These are phyloP conservation scores for Caenorhabditis japonica DNA, from an alignment of 2,888 invertebrate species.

Conservation along the genomic window DNA sequence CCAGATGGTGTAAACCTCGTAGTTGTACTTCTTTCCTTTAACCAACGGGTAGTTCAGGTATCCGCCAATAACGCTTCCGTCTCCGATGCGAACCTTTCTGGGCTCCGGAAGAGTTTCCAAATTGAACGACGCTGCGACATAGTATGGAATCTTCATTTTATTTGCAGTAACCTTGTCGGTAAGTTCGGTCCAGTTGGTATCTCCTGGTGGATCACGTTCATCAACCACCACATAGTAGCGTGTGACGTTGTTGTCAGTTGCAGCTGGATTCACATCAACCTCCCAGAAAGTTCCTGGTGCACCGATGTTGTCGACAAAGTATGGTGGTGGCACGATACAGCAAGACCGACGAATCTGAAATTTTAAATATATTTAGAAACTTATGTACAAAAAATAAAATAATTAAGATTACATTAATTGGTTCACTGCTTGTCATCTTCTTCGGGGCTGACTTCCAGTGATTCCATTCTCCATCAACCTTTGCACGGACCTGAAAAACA, in stretches of 20 bases:
- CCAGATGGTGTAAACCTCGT: conserved; percentile 76
- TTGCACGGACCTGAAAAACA: conserved; percentile 72
- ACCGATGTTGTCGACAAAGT: conserved; percentile 75
- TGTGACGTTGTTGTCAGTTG: conserved; percentile 75
- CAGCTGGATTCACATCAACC: conserved; percentile 73
- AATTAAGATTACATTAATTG: conserved; percentile 59
- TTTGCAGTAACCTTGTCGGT: conserved; percentile 77
- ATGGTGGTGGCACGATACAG: conserved; percentile 77
- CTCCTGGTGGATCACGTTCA: conserved; percentile 76
- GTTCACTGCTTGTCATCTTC: conserved; percentile 67
- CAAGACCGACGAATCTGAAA: conserved; percentile 65
- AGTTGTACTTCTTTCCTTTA: conserved; percentile 77
- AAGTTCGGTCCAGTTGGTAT: conserved; percentile 76
- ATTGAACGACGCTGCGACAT: conserved; percentile 77
- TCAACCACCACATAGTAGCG: conserved; percentile 77
- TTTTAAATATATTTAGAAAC: too few relatives aligned
- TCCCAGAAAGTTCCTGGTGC: conserved; percentile 72
- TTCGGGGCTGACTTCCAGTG: conserved; percentile 76
- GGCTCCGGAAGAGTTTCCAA: conserved; percentile 73
- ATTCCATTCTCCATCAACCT: conserved; percentile 75
- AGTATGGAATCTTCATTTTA: conserved; percentile 74
- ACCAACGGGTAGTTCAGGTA: conserved; percentile 77
- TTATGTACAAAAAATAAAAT: too few relatives aligned
- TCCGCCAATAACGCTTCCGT: conserved; percentile 76
- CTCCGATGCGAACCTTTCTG: conserved; percentile 71